Conservation (phyloP, 2,797 vertebrate genomes). For the Cryptoblepharus egeriae region DNA sequence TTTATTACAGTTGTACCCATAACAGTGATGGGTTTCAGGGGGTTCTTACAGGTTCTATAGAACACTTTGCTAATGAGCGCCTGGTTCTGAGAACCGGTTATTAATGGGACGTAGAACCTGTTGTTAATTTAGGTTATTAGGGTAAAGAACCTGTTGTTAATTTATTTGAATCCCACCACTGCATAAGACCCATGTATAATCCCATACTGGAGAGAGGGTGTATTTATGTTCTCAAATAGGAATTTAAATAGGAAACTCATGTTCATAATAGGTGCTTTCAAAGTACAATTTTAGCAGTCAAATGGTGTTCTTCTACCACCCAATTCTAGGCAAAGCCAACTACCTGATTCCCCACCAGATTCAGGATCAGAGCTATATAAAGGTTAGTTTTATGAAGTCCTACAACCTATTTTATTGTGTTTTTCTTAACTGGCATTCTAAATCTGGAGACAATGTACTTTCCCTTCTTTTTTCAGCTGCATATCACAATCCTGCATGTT, state of each 20-base stretch:
- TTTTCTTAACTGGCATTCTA: not conserved
- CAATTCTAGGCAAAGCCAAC: constrained; percentile 76
- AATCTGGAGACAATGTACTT: not conserved
- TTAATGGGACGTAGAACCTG: too few species aligned
- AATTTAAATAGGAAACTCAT: too few species aligned
- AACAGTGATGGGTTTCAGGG: too few species aligned
- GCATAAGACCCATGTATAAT: too few species aligned
- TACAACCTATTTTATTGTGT: not conserved
- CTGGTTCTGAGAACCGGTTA: too few species aligned
- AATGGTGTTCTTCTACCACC: constrained; percentile 24
- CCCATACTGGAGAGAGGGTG: not conserved
- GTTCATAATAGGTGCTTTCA: too few species aligned
- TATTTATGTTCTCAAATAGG: not conserved
- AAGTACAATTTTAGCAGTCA: not conserved
- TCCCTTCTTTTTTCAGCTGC: constrained; percentile 70
- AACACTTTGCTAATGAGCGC: too few species aligned
- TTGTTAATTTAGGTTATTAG: too few species aligned
- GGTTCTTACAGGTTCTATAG: too few species aligned
- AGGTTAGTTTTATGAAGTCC: constrained; percentile 76
- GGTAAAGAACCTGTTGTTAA: too few species aligned
- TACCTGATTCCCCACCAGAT: constrained; percentile 92
- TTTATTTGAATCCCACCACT: too few species aligned
- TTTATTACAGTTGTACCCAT: too few species aligned
- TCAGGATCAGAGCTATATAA: constrained; percentile 86
- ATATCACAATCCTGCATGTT: constrained; percentile 42